Base-by-base conservation (phyloP, 2,888 invertebrate genomes). In the Hyposoter didymator region DNA sequence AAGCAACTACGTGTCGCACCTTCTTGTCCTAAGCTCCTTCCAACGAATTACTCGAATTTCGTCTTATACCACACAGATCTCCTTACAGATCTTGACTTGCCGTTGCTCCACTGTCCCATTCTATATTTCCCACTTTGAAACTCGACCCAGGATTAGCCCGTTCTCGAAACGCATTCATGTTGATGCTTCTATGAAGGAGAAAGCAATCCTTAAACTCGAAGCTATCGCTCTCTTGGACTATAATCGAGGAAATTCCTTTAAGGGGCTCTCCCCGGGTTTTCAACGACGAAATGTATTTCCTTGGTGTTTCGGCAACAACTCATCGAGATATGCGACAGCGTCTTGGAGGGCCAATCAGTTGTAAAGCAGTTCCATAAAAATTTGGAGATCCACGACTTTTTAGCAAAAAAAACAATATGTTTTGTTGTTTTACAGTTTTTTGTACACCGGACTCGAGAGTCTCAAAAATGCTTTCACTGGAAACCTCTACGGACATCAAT, bases 1-100 rank as follows among this genome's bases (percentile, higher is more conserved):
- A 28, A 81, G 75, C 79, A 78, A 85, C 85, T 76, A 84, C 74
- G 79, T 82, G 86, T 81, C 82, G 72, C 70, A 78, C 78, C 55
- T 66, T 74, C 62, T 74, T 17, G 69, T 66, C 55, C 78, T 85
- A 87, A 91, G 89, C 87, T 85, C 79, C 81, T 87, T 84, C 82
- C 39, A 72, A 85, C 85, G 89, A 90, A 92, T 90, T 90, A 89
- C 88, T 88, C 88, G 76, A 84, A 87, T 84, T 81, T 75, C 43
- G 47, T 73, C 84, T 76, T 81, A 81, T 73, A 72, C 67, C 79
- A 28, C 52, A 35, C 35, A 72, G 19, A 72, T 52, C 10, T 22
- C 28, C 14, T 59, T 59, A 59, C 59, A 14, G 59, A 59, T 28
- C 59, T 59, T 59, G 59, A 59, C 59, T 59, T 28, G 12, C 28